Conservation (phyloP, 1,140 invertebrate species). For the Procambarus clarkii region DNA sequence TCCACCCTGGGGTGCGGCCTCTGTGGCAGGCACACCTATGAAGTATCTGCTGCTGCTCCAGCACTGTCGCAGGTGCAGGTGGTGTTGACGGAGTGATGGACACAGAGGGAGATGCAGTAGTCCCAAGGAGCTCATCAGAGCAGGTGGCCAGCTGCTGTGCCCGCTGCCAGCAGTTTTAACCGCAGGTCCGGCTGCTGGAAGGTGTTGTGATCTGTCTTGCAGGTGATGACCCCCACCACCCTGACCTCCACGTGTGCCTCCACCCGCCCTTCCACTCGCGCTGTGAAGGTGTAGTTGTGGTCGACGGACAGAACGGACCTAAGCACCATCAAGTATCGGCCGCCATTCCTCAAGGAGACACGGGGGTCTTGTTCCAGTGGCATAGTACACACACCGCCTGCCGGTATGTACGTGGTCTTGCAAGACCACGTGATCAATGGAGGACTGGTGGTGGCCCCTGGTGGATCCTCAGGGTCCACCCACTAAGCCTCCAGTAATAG, state of each 20-base stretch:
- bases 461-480: no score
- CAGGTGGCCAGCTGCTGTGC: neutral
- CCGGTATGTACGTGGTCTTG: neutral
- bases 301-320: neutral
- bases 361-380: neutral
- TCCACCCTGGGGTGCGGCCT: neutral
- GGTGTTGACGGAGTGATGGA: neutral
- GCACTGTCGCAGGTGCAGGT: neutral
- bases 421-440: neutral
- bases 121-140: neutral
- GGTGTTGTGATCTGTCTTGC: neutral
- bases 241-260: neutral
- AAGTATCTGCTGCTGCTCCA: neutral
- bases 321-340: neutral
- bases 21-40: neutral
- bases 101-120: neutral
- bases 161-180: neutral
- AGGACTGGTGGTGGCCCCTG: neutral
- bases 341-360: neutral
- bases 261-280: neutral
- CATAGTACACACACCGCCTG: neutral
- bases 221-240: neutral
- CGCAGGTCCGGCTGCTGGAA: neutral
- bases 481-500: no score
- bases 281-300: neutral